Conservation (phyloP, 2,113 vertebrate genomes). For the Zosterops japonicus region DNA sequence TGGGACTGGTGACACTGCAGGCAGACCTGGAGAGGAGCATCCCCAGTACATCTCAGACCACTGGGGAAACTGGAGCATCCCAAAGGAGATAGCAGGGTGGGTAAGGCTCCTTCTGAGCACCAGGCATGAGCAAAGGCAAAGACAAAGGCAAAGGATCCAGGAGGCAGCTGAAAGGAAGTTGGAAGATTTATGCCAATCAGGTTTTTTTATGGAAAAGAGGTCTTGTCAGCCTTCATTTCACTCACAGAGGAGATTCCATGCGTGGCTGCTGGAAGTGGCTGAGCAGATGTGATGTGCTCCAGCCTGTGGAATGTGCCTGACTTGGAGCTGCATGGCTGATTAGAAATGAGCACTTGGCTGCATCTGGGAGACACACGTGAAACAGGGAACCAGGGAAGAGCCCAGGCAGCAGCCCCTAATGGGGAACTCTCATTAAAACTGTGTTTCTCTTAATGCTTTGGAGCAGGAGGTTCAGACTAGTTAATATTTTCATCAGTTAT, state of each 20-base stretch:
- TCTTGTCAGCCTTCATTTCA: not conserved
- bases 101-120: not conserved
- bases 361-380: not conserved
- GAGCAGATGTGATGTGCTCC: not conserved
- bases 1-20: too few relatives aligned
- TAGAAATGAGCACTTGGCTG: not conserved
- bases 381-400: rapidly evolving
- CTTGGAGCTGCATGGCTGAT: not conserved
- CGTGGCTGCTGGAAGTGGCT: not conserved
- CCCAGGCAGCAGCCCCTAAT: not conserved
- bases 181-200: not conserved
- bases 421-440: not conserved
- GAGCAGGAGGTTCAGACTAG: not conserved
- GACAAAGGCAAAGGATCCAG: not conserved
- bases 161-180: not conserved
- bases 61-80: not conserved
- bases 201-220: not conserved
- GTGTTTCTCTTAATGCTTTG: not conserved
- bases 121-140: not conserved
- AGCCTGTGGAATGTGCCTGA: not conserved
- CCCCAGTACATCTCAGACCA: rapidly evolving
- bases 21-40: not conserved
- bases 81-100: not conserved
- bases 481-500: constrained; percentile 24
- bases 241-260: not conserved